Evolutionary conservation across 1,140 invertebrate species (phyloP).

Genomic region (Aphis craccivora): DNA sequence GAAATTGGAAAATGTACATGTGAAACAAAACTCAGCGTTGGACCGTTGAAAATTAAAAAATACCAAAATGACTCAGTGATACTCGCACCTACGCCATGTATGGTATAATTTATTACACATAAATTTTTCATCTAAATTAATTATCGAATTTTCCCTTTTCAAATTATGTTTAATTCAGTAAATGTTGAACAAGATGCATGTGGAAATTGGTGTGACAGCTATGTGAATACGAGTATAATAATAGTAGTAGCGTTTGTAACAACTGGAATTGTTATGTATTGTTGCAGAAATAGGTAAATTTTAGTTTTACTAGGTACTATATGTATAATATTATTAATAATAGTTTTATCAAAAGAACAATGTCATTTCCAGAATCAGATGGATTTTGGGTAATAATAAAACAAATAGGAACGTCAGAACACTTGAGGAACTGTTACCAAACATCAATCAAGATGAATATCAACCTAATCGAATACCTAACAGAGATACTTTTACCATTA

Average conservation of each 20-base stretch:
- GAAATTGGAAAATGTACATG: conserved; percentile 49
- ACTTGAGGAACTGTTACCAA: conserved; percentile 26
- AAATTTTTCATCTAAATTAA: neutral
- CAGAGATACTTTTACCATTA: conserved; percentile 25
- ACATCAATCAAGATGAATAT: conserved; percentile 4
- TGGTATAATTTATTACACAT: neutral
- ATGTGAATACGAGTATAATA: conserved; percentile 38
- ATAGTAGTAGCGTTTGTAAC: conserved; percentile 35
- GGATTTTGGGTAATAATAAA: conserved; percentile 35
- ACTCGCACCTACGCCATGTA: neutral
- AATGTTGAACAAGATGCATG: neutral
- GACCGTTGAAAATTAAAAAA: conserved; percentile 9
- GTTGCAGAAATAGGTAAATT: conserved; percentile 28
- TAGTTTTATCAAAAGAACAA: neutral
- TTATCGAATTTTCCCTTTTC: neutral
- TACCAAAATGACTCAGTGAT: neutral
- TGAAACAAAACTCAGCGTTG: neutral
- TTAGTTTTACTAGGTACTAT: neutral
- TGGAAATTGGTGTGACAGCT: conserved; percentile 36
- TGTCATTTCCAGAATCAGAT: conserved; percentile 12
- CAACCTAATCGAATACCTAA: neutral
- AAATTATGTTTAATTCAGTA: conserved; percentile 1
- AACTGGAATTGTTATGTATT: conserved; percentile 20
- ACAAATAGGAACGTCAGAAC: conserved; percentile 29
- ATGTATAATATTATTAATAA: neutral